Base-by-base conservation (phyloP, 2,888 invertebrate species). In the Mimumesa dahlbomi region DNA sequence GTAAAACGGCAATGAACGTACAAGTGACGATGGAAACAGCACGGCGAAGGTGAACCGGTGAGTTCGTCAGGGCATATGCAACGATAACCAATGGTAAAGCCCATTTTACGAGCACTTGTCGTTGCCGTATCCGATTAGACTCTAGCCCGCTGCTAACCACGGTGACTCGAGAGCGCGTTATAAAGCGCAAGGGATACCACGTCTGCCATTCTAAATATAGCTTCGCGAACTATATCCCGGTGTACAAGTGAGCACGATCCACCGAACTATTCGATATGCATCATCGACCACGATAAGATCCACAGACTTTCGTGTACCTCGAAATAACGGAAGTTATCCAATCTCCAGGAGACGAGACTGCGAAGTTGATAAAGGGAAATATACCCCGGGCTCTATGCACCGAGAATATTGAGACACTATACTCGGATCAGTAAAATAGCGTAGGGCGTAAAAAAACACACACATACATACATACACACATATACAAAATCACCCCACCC, bases 321-420 rank as follows among this genome's bases (percentile, higher is more conserved):
- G 73, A 67, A 79, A 79, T 75, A 79, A 79, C 77, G 79, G 63
- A 79, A 79, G 72, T 77, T 79, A 77, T 73, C 77, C 79, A 73
- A 77, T 79, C 75, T 77, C 77, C 50, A 22, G 50, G 58, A 68
- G 75, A 72, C 69, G 68, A 45, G 61, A 58, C 63, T 42, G 69
- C 62, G 62, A 57, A 77, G 57, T 77, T 65, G 79, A 71, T 79
- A 73, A 77, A 70, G 72, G 77, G 25, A 74, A 61, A 76, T 72
- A 25, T 53, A 70, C 36, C 48, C n/a, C 18, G 14, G 5, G 38
- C 21, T 14, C 29, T 19, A 49, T 56, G 66, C 69, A 58, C 50
- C 31, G 58, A 34, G 62, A 67, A 78, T 73, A 72, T 64, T 69
- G 54, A 56, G 54, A 38, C 6, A 31, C 14, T 14, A 50, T 9